Base-by-base conservation (phyloP, 2,797 vertebrate genomes). In the Prionace glauca region DNA sequence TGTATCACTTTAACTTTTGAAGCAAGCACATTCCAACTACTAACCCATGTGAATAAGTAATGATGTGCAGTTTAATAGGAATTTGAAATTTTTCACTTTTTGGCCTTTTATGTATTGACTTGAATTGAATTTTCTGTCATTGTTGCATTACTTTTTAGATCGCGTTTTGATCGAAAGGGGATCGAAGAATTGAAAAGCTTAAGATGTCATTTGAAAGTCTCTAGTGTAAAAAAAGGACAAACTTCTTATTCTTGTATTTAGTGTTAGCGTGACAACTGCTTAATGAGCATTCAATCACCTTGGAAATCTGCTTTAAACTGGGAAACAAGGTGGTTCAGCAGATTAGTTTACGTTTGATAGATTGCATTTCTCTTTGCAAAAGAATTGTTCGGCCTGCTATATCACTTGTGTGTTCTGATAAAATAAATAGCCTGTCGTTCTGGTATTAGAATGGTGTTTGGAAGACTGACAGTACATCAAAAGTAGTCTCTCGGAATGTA, bases 351-450 rank as follows among this genome's bases (percentile, higher is more conserved):
- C 41, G 56, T 81, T 20, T 95, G 87, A 87, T 96, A 88, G 79
- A 96, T 79, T 45, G 79, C 81, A 86, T 95, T 91, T 95, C 95
- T 93, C 96, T 95, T 18, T 67, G 88, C 0, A 69, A 96, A 97
- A 96, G 96, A 97, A 97, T 96, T 67, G 97, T 96, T 96, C 96
- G 95, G 94, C 95, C 96, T 97, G 96, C 96, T 95, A 94, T 96
- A 41, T 96, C 94, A 96, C 96, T 95, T 92, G 90, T 24, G 95
- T 96, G 95, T 96, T 96, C 96, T 95, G 65, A 96, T 92, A 96
- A 74, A 96, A 95, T 96, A 97, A 96, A 96, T 96, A 96, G 94
- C 91, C 95, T 97, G 93, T 96, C 96, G 96, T 36, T 96, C 96
- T 95, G 50, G 36, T 56, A 56, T 95, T 77, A 95, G 71, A 45